Evolutionary conservation across 2,888 invertebrate species (phyloP).

Genomic region (Nomada goodeniana): DNA sequence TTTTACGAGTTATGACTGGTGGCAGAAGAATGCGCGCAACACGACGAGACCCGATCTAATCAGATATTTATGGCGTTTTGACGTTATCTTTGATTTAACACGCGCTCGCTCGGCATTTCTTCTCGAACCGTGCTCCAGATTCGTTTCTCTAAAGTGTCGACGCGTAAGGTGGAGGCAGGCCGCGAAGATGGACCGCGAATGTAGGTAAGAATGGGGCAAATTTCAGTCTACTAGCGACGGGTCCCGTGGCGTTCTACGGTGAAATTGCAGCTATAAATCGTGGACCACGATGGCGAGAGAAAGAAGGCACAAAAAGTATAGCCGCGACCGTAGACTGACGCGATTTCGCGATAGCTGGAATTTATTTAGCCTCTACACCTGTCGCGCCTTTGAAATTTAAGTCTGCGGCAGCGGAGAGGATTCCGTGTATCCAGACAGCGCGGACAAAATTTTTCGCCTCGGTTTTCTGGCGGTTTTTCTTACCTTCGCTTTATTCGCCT

Average conservation of each 20-base stretch:
- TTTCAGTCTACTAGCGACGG: too few species aligned
- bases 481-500: too few species aligned
- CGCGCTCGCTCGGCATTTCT: background rate
- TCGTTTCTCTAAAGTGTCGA: background rate
- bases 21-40: conserved; percentile 23
- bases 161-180: background rate
- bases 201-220: background rate
- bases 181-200: background rate
- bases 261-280: conserved; percentile 44
- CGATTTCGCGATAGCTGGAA: conserved; percentile 74
- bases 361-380: conserved; percentile 74
- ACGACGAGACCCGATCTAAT: conserved; percentile 13
- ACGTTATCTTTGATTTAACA: conserved; percentile 30
- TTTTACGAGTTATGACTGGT: conserved; percentile 14
- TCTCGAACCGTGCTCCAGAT: conserved; percentile 5
- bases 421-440: background rate
- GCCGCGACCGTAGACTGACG: conserved; percentile 40
- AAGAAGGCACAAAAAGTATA: conserved; percentile 49
- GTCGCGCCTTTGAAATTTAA: conserved; percentile 69
- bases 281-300: conserved; percentile 15
- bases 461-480: background rate
- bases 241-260: background rate
- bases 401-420: conserved; percentile 25
- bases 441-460: conserved; percentile 15
- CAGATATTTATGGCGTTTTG: conserved; percentile 23